A percentile compares a stretch with the other conserved stretches of the same genome.
Conservation (phyloP, 2,888 invertebrate genomes). For the Drosophila aldrichi region DNA sequence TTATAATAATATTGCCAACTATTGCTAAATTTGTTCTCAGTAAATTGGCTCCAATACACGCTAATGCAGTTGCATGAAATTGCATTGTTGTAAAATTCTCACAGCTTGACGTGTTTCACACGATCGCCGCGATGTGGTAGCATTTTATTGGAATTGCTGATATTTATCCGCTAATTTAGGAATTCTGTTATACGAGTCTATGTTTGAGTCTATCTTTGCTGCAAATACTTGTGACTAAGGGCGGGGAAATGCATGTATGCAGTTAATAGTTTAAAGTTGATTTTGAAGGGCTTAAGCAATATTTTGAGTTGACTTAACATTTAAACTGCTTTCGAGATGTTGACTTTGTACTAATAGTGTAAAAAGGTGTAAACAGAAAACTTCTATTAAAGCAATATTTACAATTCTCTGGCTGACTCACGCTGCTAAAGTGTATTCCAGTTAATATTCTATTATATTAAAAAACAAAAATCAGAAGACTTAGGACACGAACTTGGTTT, state of each 20-base stretch:
- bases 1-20: constrained; percentile 1
- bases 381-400: background rate
- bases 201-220: constrained; percentile 1
- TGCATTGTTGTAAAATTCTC: constrained; percentile 44
- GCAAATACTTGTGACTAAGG: background rate
- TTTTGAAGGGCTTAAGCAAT: constrained; percentile 6
- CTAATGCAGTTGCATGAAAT: constrained; percentile 1
- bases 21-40: background rate
- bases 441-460: background rate
- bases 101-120: constrained; percentile 60
- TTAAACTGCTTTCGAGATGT: background rate
- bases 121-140: constrained; percentile 27
- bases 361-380: background rate
- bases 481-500: constrained; percentile 36
- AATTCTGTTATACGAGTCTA: constrained; percentile 19
- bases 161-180: constrained; percentile 49
- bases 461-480: constrained; percentile 28
- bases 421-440: too few species aligned
- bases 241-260: background rate
- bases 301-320: background rate
- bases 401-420: background rate
- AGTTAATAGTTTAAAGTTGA: background rate
- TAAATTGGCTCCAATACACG: constrained; percentile 6
- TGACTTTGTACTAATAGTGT: background rate
- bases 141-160: constrained; percentile 25